Base-by-base conservation (phyloP, 2,888 invertebrate species). In the Rhagium mordax region DNA sequence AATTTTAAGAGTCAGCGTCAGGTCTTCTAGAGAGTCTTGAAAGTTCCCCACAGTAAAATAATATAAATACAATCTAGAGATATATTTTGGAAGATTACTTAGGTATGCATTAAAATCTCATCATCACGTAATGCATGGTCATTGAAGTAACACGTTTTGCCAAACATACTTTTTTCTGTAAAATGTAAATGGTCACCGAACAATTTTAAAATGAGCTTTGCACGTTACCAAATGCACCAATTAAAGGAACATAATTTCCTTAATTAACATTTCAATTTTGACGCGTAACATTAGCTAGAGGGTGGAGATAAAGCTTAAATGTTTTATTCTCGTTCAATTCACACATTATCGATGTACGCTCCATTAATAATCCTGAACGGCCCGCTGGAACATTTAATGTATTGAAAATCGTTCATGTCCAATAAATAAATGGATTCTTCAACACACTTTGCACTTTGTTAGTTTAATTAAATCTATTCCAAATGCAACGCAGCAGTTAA, bases 221-320 rank as follows among this genome's bases (percentile, higher is more conserved):
- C 8, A 51, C 41, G 29, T 60, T 60, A 4, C 41, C 29, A 33
- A n/a, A 10, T 29, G 20, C 3, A 20, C 13, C 18, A 20, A 61
- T 61, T 61, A 61, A 7, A 15, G 18, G 29, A 1, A 29, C 16
- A 27, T 4, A 18, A 20, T 33, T 60, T 60, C 16, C 61, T 15
- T n/a, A 61, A 61, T 61, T 61, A 61, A 20, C 47, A 18, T 61
- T 59, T 47, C 48, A 41, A 61, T 47, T 61, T 61, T 61, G 61
- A 48, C 47, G 47, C 48, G 18, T 61, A 6, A 21, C 61, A 21
- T 48, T 20, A 61, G 47, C 48, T 61, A 41, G 21, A n/a, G 21
- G 47, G 13, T 33, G 20, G 20, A 29, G n/a, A 29, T 20, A 41
- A 13, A 41, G 41, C 41, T 4, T 41, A n/a, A 13, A 33, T 7